Evolutionary conservation across 2,888 invertebrate species (phyloP), one percentile per base, ranked within the genome.

Genomic region (Synanthedon andrenaeformis): DNA sequence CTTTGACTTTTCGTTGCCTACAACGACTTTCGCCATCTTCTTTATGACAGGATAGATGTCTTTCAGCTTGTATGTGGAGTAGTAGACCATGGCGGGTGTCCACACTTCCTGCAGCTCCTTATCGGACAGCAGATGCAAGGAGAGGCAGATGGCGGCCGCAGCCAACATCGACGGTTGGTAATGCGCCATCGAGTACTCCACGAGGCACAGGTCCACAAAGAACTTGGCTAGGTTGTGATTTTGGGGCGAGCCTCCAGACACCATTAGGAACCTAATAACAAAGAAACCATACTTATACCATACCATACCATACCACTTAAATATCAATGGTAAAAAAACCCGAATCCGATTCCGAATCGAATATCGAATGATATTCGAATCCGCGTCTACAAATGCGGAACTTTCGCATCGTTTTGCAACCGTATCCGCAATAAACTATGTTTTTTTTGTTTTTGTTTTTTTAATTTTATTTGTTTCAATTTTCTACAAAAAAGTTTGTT

Each of bases 161-260:
- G 96, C 94, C 55, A 96, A 88, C 63, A 94, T 89, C 0, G 98
- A 98, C 0, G 98, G 97, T 56, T 90, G 88, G 66, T 93, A 90
- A 66, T 92, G 91, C 17, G 92, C 91, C 88, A 96, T 89, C 12
- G 91, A 88, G 72, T 97, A 96, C 56, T 97, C 94, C 6, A 96
- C 79, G 50, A 97, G 84, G 54, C 93, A 89, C 57, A 97, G 85
- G 76, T 99, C 98, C 67, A 97, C 90, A 55, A 98, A 90, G 76
- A 96, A 99, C 82, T 99, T 98, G 12, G 96, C 95, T 77, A 96
- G 85, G 53, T 92, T 91, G 72, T 96, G 96, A 63, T 92, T 91
- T 66, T 80, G 79, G 3, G 84, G 74, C 14, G 79, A 76, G 2
- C 94, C 94, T 51, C 87, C 84, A 0, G 89, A 89, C 10, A 91